Conservation (phyloP, 2,888 invertebrate species). For the Mimas tiliae region DNA sequence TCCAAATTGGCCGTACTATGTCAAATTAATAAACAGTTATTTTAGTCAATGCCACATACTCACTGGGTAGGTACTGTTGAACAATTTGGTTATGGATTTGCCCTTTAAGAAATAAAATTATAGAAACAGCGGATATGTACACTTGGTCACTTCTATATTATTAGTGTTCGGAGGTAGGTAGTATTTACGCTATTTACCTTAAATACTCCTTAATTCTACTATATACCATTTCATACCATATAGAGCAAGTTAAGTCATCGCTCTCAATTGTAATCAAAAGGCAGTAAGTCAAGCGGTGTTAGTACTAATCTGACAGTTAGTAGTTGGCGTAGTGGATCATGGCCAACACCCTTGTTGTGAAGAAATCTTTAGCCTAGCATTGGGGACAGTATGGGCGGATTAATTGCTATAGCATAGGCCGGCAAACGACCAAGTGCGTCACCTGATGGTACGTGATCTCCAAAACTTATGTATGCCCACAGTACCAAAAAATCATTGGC, state of each 20-base stretch:
- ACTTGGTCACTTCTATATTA: not conserved
- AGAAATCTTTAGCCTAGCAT: no score
- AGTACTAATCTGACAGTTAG: not conserved
- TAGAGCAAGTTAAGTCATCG: not conserved
- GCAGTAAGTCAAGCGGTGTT: not conserved
- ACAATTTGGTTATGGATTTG: not conserved
- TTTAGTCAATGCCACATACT: slow-evolving; percentile 39
- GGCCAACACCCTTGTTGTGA: no score
- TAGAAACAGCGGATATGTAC: not conserved
- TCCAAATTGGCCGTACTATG: slow-evolving; percentile 27
- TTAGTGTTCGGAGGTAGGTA: not conserved
- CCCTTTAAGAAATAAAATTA: not conserved
- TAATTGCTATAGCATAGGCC: no score
- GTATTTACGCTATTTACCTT: not conserved
- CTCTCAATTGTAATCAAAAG: not conserved
- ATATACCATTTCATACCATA: not conserved
- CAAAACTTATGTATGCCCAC: no score
- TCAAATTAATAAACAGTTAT: slow-evolving; percentile 35
- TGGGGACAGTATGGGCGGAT: no score
- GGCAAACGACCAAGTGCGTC: no score
- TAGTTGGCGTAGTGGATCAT: no score
- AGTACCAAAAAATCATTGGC: no score
- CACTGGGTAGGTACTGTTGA: not conserved
- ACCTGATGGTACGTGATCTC: no score
- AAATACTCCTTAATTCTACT: no score